Evolutionary conservation across 92 coral and sea anemone genomes (phyloP).

Genomic region (Zoanthus sansibaricus): DNA sequence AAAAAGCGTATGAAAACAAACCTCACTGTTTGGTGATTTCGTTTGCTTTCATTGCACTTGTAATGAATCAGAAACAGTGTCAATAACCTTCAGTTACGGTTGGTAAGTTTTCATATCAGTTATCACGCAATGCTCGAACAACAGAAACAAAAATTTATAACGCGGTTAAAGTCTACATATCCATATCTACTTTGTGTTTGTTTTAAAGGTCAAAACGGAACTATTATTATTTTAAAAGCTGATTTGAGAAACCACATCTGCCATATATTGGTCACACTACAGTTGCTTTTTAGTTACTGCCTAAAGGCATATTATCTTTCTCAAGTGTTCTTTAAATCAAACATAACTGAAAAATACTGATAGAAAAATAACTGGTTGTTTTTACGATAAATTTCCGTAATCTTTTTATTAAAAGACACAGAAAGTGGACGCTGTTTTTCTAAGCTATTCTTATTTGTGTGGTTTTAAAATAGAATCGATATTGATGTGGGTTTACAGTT

Average conservation of each 20-base stretch:
- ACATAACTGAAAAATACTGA: background rate
- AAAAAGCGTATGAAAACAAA: background rate
- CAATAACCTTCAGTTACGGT: background rate
- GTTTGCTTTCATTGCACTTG: background rate
- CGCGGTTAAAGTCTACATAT: background rate
- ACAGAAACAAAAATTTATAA: background rate
- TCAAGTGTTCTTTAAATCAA: background rate
- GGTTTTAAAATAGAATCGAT: background rate
- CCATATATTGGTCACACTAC: background rate
- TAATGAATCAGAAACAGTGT: background rate
- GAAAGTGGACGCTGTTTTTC: background rate
- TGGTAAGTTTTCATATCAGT: background rate
- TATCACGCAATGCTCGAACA: background rate
- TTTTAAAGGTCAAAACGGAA: background rate
- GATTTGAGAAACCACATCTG: slow-evolving; percentile 9
- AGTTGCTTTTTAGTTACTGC: background rate
- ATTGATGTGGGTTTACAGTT: too few species aligned
- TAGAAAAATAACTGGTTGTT: background rate
- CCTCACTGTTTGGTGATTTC: background rate
- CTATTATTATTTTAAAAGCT: background rate
- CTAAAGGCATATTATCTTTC: background rate
- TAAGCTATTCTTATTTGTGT: background rate
- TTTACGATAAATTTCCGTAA: background rate
- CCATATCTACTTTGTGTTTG: background rate
- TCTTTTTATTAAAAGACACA: background rate